phyloP scores from a whole-genome alignment of 1,140 invertebrate genomes.

The Drosophila gunungcola region DNA sequence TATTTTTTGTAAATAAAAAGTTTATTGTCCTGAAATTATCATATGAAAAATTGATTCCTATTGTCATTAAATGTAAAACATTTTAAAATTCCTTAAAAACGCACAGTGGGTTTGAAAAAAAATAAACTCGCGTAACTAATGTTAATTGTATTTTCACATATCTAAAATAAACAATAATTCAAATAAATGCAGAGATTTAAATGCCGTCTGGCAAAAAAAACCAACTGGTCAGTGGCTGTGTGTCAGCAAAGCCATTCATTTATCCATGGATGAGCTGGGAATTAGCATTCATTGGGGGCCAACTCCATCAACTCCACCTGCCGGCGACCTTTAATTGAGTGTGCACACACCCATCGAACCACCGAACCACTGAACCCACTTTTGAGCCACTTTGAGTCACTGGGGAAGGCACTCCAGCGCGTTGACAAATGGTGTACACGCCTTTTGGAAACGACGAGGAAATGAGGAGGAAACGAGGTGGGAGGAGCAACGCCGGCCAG shows the following conservation, averaged over 20 bases:
- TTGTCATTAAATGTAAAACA: too few species aligned
- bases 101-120: too few species aligned
- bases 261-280: conserved; percentile 23
- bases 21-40: too few species aligned
- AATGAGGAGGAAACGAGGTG: background rate
- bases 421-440: conserved; percentile 69
- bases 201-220: background rate
- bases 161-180: background rate
- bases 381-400: conserved; percentile 10
- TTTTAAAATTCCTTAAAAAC: too few species aligned
- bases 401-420: conserved; percentile 20
- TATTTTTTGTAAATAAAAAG: too few species aligned
- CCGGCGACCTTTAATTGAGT: conserved; percentile 65
- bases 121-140: too few species aligned
- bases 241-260: conserved; percentile 34
- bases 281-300: conserved; percentile 40
- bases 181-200: too few species aligned
- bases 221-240: conserved; percentile 6
- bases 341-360: conserved; percentile 37
- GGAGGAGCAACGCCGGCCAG: conserved; percentile 5
- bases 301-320: conserved; percentile 27
- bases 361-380: background rate
- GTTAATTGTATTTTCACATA: background rate
- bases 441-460: background rate
- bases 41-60: too few species aligned